Conservation (phyloP, 2,797 vertebrate species). For the Cephalopachus bancanus region DNA sequence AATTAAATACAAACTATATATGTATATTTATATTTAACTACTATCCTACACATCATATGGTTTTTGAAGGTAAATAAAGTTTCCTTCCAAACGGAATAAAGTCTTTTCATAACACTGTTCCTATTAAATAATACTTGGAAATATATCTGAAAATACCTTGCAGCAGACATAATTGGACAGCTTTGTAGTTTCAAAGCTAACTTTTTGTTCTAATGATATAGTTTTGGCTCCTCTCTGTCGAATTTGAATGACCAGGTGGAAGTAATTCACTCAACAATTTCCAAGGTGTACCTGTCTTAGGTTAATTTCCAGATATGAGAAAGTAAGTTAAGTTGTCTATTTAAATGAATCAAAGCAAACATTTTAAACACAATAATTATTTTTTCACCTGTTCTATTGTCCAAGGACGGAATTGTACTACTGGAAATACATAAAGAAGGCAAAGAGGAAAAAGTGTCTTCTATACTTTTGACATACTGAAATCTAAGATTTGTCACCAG, state of each 20-base stretch:
- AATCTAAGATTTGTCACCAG: not conserved
- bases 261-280: not conserved
- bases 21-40: not conserved
- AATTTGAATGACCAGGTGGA: not conserved
- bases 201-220: not conserved
- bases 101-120: not conserved
- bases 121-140: constrained; percentile 42
- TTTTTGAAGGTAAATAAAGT: not conserved
- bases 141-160: not conserved
- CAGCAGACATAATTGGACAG: not conserved
- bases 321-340: not conserved
- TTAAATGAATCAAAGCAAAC: not conserved
- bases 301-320: constrained; percentile 17
- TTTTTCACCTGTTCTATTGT: not conserved
- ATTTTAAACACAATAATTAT: not conserved
- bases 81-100: not conserved
- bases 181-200: not conserved
- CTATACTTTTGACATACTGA: not conserved
- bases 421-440: not conserved
- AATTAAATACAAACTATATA: constrained; percentile 23
- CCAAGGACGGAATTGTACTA: not conserved
- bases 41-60: not conserved
- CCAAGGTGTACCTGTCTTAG: not conserved
- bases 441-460: not conserved
- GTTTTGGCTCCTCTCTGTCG: not conserved